phyloP scores from a whole-genome alignment of 2,888 invertebrate species.

The Ptilodon capucinus region DNA sequence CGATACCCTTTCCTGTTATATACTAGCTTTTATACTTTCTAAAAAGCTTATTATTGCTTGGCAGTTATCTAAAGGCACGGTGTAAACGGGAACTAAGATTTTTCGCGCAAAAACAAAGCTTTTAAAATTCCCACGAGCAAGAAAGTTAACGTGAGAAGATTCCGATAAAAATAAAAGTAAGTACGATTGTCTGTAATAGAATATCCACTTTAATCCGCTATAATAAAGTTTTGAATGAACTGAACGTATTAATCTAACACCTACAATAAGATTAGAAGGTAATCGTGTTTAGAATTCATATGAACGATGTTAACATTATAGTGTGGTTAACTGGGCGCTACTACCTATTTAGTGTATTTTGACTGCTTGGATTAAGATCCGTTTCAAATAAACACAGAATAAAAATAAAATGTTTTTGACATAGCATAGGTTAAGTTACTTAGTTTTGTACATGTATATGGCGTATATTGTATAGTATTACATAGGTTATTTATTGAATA shows the following conservation, averaged over 20 bases:
- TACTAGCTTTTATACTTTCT: too few species aligned
- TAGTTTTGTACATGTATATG: too few species aligned
- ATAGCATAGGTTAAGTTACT: too few species aligned
- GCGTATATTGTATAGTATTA: too few species aligned
- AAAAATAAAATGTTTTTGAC: too few species aligned
- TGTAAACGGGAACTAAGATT: conserved; percentile 12
- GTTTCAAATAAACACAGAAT: too few species aligned
- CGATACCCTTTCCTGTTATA: too few species aligned
- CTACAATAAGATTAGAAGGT: conserved; percentile 15
- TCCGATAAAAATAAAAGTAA: conserved; percentile 18
- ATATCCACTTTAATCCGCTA: conserved; percentile 13
- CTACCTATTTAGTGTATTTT: too few species aligned
- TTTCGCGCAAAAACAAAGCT: conserved; percentile 32
- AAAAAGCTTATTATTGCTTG: background rate
- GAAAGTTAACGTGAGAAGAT: conserved; percentile 62
- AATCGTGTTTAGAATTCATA: conserved; percentile 6
- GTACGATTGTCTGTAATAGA: conserved; percentile 8
- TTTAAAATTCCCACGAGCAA: conserved; percentile 51
- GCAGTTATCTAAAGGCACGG: background rate
- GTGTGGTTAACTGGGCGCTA: background rate
- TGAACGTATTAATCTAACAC: conserved; percentile 7
- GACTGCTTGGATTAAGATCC: too few species aligned
- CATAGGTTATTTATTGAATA: too few species aligned
- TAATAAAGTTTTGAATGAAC: conserved; percentile 11
- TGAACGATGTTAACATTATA: background rate